These are phyloP conservation scores for Chromobotia macracanthus DNA, from an alignment of 2,797 vertebrate genomes.

Conservation along the genomic window DNA sequence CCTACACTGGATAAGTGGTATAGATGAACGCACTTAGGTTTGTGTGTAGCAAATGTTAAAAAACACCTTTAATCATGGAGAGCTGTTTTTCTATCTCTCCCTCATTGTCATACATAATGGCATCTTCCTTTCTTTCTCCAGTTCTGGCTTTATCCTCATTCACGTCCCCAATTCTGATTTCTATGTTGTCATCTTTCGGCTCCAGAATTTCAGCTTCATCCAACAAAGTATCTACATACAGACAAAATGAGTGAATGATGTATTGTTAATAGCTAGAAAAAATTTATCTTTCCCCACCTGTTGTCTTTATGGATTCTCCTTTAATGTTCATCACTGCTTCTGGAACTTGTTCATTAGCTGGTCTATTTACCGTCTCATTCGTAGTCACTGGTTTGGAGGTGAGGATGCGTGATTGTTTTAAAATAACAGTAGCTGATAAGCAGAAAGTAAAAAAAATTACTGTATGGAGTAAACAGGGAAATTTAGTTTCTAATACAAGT, in stretches of 20 bases:
- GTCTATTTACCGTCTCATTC: constrained; percentile 24
- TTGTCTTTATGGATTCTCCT: constrained; percentile 5
- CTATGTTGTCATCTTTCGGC: background rate
- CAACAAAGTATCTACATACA: constrained; percentile 40
- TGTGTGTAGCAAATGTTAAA: background rate
- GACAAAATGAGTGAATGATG: background rate
- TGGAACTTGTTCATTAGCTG: constrained; percentile 24
- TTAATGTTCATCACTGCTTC: constrained; percentile 47
- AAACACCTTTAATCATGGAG: constrained; percentile 55
- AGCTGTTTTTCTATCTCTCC: constrained; percentile 60
- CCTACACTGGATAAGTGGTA: background rate
- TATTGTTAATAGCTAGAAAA: too few species aligned
- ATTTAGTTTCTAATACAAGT: background rate
- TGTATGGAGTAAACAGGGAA: background rate
- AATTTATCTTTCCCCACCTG: constrained; percentile 4
- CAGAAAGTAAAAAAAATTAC: background rate
- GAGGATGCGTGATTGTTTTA: background rate
- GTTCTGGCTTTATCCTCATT: constrained; percentile 10
- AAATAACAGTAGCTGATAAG: background rate
- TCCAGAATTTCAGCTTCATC: constrained; percentile 27
- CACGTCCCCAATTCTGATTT: background rate
- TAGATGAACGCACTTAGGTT: background rate
- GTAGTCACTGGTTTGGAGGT: constrained; percentile 12
- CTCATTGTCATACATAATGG: constrained; percentile 55
- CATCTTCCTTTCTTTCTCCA: constrained; percentile 29